Percentiles rank a stretch among this genome's conserved stretches.
Conservation (phyloP, 2,113 vertebrate species). For the Hassar affinis region DNA sequence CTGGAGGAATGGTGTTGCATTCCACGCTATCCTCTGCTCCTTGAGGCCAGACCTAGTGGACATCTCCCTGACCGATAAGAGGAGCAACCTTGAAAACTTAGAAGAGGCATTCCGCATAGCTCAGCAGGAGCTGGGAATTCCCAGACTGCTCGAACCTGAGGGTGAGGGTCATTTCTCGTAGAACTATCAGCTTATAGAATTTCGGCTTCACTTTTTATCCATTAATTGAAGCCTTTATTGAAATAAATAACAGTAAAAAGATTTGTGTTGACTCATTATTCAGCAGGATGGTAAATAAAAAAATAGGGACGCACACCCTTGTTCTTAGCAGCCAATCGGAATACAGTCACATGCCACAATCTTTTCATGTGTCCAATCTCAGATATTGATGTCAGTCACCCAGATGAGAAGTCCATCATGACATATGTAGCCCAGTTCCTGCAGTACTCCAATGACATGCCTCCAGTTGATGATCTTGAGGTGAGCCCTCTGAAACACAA, state of each 20-base stretch:
- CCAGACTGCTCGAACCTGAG: slow-evolving; percentile 84
- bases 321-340: neutral
- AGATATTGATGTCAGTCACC: slow-evolving; percentile 84
- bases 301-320: neutral
- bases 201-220: neutral
- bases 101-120: slow-evolving; percentile 84
- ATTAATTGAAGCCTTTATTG: neutral
- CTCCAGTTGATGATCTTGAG: slow-evolving; percentile 65
- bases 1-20: slow-evolving; percentile 86
- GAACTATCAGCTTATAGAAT: neutral
- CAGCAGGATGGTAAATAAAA: neutral
- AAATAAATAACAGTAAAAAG: neutral
- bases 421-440: slow-evolving; percentile 91
- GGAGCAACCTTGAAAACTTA: slow-evolving; percentile 84
- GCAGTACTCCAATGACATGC: slow-evolving; percentile 78
- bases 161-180: slow-evolving; percentile 65
- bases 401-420: slow-evolving; percentile 94
- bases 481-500: slow-evolving; percentile 66
- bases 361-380: slow-evolving; percentile 8
- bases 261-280: neutral
- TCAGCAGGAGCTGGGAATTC: slow-evolving; percentile 83
- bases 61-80: slow-evolving; percentile 69
- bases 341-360: neutral
- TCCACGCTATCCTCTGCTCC: slow-evolving; percentile 83
- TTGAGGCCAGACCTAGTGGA: slow-evolving; percentile 83